These are phyloP conservation scores for Euclidia mi DNA, from an alignment of 2,888 invertebrate genomes.

Conservation along the genomic window DNA sequence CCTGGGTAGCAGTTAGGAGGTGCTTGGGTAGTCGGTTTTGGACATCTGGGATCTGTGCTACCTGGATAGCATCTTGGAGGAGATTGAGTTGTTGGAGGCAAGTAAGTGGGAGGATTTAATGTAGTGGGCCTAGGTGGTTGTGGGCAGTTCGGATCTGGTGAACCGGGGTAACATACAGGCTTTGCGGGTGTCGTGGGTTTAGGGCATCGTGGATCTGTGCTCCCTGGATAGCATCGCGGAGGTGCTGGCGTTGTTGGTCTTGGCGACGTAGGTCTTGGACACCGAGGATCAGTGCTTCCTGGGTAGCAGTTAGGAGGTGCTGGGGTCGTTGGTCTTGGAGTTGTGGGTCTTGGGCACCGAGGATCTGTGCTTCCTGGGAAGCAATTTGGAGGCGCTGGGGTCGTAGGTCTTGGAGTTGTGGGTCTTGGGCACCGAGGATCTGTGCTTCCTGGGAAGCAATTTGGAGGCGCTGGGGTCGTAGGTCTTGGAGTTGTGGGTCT, in stretches of 20 bases:
- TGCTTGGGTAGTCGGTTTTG: not conserved
- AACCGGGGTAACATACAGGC: conserved; percentile 55
- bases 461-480: not conserved
- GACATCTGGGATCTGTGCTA: conserved; percentile 69
- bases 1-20: conserved; percentile 62
- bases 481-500: conserved; percentile 35
- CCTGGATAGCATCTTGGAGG: conserved; percentile 63
- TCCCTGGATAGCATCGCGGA: conserved; percentile 1
- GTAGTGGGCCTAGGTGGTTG: conserved; percentile 56
- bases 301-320: too few relatives aligned
- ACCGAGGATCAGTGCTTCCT: too few relatives aligned
- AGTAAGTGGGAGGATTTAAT: conserved; percentile 38
- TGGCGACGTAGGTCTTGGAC: too few relatives aligned
- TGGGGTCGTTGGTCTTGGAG: too few relatives aligned
- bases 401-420: not conserved
- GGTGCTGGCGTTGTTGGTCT: conserved; percentile 39
- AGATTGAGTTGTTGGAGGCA: conserved; percentile 54
- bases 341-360: conserved; percentile 51
- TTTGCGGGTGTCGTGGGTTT: not conserved
- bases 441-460: not conserved
- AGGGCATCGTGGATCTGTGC: too few relatives aligned
- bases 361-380: conserved; percentile 18
- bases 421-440: not conserved
- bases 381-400: conserved; percentile 3
- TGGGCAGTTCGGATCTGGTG: conserved; percentile 64